Evolutionary conservation across 2,888 invertebrate genomes (phyloP).

Genomic region (Clistopyga incitator): DNA sequence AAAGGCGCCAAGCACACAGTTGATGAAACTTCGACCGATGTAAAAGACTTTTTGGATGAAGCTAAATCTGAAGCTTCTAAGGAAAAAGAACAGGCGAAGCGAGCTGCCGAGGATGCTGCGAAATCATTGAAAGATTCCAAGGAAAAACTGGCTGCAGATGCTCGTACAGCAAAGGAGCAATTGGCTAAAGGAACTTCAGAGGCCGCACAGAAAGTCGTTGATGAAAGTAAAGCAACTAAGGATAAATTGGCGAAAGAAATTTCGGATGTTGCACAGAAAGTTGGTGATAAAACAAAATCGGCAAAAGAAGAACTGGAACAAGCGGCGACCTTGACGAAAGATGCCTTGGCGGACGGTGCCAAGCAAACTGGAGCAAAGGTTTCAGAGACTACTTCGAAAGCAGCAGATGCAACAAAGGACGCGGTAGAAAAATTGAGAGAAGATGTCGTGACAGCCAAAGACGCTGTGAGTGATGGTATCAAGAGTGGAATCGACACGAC

Average conservation of each 20-base stretch:
- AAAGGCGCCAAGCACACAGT: conserved; percentile 70
- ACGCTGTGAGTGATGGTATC: conserved; percentile 42
- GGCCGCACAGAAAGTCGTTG: conserved; percentile 30
- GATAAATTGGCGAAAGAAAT: conserved; percentile 38
- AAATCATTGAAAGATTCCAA: conserved; percentile 62
- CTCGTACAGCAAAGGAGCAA: conserved; percentile 56
- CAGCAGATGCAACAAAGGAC: conserved; percentile 81
- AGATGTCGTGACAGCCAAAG: conserved; percentile 37
- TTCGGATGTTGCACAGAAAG: conserved; percentile 40
- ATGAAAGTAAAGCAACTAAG: conserved; percentile 50
- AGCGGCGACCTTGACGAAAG: conserved; percentile 78
- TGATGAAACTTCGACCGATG: conserved; percentile 68
- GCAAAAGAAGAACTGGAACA: conserved; percentile 83
- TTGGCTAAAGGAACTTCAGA: conserved; percentile 44
- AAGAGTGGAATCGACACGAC: conserved; percentile 51
- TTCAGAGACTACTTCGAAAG: conserved; percentile 73
- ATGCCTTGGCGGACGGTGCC: conserved; percentile 69
- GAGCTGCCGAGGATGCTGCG: conserved; percentile 58
- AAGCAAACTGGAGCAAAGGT: conserved; percentile 74
- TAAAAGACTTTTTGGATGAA: conserved; percentile 73
- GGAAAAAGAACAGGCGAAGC: conserved; percentile 69
- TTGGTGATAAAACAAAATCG: conserved; percentile 84
- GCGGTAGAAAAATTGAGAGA: conserved; percentile 68
- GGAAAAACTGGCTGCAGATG: conserved; percentile 57
- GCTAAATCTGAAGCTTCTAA: conserved; percentile 65